Conservation (phyloP, 2,797 vertebrate genomes). For the Rhinichthys osculus region DNA sequence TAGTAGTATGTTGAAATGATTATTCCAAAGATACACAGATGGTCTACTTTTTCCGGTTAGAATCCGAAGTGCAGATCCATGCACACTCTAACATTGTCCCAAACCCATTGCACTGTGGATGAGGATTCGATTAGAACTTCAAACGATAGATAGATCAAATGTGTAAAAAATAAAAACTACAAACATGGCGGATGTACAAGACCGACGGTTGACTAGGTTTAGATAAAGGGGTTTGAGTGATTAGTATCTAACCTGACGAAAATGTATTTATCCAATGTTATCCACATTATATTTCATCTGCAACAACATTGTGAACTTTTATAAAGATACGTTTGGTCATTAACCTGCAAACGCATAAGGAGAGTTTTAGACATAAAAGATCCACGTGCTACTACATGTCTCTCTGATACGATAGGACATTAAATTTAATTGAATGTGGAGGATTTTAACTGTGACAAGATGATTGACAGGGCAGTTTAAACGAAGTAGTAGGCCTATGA, state of each 20-base stretch:
- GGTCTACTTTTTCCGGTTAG: too few species aligned
- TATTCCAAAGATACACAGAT: too few species aligned
- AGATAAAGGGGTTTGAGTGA: background rate
- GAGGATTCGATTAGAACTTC: background rate
- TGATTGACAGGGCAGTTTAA: background rate
- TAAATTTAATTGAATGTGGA: background rate
- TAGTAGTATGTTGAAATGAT: too few species aligned
- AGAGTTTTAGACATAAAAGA: background rate
- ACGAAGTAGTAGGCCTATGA: background rate
- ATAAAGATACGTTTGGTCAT: background rate
- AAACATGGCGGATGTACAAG: background rate
- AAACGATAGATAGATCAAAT: too few species aligned
- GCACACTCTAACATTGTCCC: too few species aligned
- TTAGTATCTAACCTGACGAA: background rate
- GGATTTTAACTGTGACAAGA: background rate
- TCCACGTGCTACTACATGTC: background rate
- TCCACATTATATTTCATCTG: too few species aligned
- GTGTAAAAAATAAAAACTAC: background rate
- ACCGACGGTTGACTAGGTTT: background rate
- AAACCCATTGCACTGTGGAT: background rate
- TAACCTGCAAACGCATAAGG: background rate
- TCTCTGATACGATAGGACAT: background rate
- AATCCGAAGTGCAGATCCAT: too few species aligned
- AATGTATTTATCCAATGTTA: background rate
- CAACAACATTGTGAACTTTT: background rate